phyloP scores from a whole-genome alignment of 2,797 vertebrate species.

The Cossypha heuglini region DNA sequence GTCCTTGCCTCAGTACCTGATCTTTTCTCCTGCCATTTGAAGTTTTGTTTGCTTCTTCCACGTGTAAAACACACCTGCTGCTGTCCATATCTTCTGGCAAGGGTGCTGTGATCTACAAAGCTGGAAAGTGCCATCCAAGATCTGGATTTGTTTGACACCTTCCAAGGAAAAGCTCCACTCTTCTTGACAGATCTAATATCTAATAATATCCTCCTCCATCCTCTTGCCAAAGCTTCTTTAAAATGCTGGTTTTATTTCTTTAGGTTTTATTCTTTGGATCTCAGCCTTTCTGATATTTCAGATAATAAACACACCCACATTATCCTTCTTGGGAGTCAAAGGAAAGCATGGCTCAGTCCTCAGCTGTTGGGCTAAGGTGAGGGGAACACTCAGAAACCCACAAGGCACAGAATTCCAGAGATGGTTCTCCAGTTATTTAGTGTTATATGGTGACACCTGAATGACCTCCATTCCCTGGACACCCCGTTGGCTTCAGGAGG shows the following conservation, averaged over 20 bases:
- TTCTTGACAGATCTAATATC: not conserved
- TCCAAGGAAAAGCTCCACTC: not conserved
- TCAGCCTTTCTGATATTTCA: not conserved
- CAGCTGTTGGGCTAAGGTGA: not conserved
- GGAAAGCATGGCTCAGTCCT: not conserved
- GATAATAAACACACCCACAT: not conserved
- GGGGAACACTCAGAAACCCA: not conserved
- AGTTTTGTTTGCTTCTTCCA: not conserved
- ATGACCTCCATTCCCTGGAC: not conserved
- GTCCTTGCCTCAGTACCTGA: not conserved
- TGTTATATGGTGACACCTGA: rapidly evolving
- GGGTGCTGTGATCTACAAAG: not conserved
- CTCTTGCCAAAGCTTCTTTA: not conserved
- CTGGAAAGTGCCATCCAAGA: not conserved
- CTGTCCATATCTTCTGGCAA: not conserved
- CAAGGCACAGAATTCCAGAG: rapidly evolving
- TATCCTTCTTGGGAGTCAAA: not conserved
- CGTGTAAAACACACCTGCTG: not conserved
- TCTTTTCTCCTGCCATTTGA: not conserved
- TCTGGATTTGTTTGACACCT: not conserved
- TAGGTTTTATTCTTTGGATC: not conserved
- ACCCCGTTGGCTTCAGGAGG: rapidly evolving
- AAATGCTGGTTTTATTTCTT: not conserved
- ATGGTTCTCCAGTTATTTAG: not conserved
- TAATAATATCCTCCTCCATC: not conserved